These are phyloP conservation scores for Neoaliturus tenellus DNA, from an alignment of 2,888 invertebrate genomes.

Conservation along the genomic window DNA sequence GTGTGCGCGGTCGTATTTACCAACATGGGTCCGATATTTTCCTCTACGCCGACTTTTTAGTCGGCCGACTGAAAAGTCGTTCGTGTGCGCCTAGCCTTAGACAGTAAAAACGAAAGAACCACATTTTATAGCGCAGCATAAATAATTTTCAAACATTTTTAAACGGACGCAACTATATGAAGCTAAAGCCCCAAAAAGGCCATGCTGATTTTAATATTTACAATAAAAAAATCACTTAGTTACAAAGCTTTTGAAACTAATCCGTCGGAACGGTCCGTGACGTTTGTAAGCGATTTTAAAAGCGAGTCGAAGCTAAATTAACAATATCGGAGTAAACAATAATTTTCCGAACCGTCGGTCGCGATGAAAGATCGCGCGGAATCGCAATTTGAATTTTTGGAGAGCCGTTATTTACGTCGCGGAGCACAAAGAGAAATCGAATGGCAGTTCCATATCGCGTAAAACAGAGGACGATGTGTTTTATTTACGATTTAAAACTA, in stretches of 20 bases:
- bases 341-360: slow-evolving; percentile 42
- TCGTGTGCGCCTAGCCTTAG: too few relatives aligned
- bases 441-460: slow-evolving; percentile 52
- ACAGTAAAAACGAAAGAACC: too few relatives aligned
- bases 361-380: slow-evolving; percentile 37
- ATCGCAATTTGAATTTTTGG: slow-evolving; percentile 46
- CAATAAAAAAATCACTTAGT: slow-evolving; percentile 24
- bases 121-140: too few relatives aligned
- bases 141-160: too few relatives aligned
- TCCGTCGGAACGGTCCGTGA: neutral
- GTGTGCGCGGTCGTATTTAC: too few relatives aligned
- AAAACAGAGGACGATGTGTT: slow-evolving; percentile 48
- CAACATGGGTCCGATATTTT: too few relatives aligned
- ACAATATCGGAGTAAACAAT: slow-evolving; percentile 53
- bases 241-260: slow-evolving; percentile 20
- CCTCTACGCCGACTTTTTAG: too few relatives aligned
- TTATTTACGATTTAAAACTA: slow-evolving; percentile 57
- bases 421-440: slow-evolving; percentile 42
- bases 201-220: neutral
- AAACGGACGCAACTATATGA: too few relatives aligned
- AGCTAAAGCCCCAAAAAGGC: neutral
- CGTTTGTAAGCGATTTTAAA: slow-evolving; percentile 41
- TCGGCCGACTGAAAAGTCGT: too few relatives aligned
- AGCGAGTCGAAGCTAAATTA: slow-evolving; percentile 45
- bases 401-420: slow-evolving; percentile 42